Evolutionary conservation across 2,113 vertebrate species (phyloP).

Genomic region (Grammomys surdaster): DNA sequence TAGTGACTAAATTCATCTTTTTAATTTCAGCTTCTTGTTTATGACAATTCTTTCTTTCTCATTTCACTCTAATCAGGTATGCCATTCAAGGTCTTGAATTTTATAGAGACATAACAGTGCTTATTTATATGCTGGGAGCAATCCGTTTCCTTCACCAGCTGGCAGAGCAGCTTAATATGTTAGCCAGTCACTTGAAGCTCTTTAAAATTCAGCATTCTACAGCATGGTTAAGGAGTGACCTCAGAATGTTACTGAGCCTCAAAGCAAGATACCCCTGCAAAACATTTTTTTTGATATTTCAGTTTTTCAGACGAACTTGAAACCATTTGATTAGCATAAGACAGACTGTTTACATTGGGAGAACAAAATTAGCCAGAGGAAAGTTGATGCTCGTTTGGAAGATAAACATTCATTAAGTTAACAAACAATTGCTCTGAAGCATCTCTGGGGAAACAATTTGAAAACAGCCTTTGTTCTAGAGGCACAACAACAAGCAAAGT

Average conservation of each 20-base stretch:
- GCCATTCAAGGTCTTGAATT: conserved; percentile 79
- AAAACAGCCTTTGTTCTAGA: not conserved
- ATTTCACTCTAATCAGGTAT: conserved; percentile 77
- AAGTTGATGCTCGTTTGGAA: not conserved
- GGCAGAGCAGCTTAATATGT: conserved; percentile 79
- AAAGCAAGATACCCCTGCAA: not conserved
- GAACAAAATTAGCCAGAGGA: conserved; percentile 47
- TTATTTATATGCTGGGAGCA: conserved; percentile 80
- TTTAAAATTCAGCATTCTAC: conserved; percentile 71
- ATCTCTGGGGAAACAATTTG: not conserved
- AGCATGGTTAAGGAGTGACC: conserved; percentile 25
- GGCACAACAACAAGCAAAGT: not conserved
- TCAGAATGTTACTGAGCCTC: conserved; percentile 9
- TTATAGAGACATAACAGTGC: conserved; percentile 75
- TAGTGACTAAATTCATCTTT: conserved; percentile 58
- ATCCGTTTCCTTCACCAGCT: conserved; percentile 75
- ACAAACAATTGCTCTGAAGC: not conserved
- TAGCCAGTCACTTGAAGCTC: conserved; percentile 77
- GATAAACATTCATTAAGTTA: conserved; percentile 54
- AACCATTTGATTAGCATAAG: conserved; percentile 39
- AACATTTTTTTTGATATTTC: not conserved
- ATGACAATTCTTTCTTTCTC: conserved; percentile 71
- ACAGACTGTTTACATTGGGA: conserved; percentile 46
- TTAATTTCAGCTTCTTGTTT: conserved; percentile 66
- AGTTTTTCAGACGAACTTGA: conserved; percentile 41